A percentile compares a stretch with the other conserved stretches of the same genome.
Evolutionary conservation across 2,888 invertebrate species (phyloP).

Genomic region (Apamea anceps): DNA sequence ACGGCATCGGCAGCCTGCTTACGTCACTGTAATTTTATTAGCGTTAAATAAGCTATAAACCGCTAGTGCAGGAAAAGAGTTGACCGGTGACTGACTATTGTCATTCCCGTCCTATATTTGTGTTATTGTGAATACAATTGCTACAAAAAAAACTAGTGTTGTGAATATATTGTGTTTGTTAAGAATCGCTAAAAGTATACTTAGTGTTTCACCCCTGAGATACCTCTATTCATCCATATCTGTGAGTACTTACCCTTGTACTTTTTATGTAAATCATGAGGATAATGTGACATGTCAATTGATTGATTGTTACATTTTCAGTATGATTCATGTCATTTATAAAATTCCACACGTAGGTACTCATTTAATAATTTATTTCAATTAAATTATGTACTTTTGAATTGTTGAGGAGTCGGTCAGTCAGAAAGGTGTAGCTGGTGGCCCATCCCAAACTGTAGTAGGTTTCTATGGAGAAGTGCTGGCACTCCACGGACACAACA

Average conservation of each 20-base stretch:
- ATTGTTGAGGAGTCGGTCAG: background rate
- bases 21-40: constrained; percentile 35
- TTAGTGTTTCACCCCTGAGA: background rate
- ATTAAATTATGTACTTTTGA: background rate
- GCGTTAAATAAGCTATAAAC: constrained; percentile 18
- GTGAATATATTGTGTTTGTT: background rate
- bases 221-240: background rate
- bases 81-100: background rate
- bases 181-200: background rate
- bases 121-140: background rate
- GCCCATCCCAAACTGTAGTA: background rate
- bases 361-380: no score
- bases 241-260: constrained; percentile 15
- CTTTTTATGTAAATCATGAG: background rate
- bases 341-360: background rate
- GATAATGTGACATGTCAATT: background rate
- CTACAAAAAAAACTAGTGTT: background rate
- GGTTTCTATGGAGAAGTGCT: background rate
- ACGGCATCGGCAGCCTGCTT: constrained; percentile 1
- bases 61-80: constrained; percentile 37
- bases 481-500: background rate
- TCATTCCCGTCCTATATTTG: background rate
- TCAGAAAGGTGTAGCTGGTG: background rate
- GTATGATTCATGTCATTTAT: background rate
- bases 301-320: background rate